phyloP scores from a whole-genome alignment of 1,140 invertebrate species.

The Halotydeus destructor region DNA sequence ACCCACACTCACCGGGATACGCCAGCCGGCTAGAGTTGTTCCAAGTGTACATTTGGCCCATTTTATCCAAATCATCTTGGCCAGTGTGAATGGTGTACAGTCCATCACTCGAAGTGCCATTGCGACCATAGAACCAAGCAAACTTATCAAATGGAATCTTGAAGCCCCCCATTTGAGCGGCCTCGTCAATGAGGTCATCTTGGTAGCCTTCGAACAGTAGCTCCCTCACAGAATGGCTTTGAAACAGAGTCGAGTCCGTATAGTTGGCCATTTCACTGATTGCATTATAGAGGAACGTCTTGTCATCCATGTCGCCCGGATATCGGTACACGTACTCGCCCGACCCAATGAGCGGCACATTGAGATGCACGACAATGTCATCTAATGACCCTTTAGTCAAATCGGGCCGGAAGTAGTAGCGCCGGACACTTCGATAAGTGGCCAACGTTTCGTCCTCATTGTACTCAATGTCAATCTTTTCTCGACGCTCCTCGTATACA shows the following conservation, averaged over 20 bases:
- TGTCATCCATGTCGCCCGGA: no score
- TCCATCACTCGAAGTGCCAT: slow-evolving; percentile 19
- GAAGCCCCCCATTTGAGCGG: slow-evolving; percentile 7
- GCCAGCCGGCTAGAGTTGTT: slow-evolving; percentile 10
- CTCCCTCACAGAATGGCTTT: slow-evolving; percentile 15
- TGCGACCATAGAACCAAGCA: slow-evolving; percentile 18
- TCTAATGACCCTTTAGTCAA: slow-evolving; percentile 19
- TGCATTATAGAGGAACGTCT: no score
- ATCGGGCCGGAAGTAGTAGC: slow-evolving; percentile 19
- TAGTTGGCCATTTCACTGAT: slow-evolving; percentile 11
- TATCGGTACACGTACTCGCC: no score
- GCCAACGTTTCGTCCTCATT: slow-evolving; percentile 55
- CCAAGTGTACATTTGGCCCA: slow-evolving; percentile 25
- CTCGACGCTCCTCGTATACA: slow-evolving; percentile 22
- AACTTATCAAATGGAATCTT: slow-evolving; percentile 14
- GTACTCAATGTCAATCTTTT: slow-evolving; percentile 17
- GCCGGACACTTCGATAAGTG: slow-evolving; percentile 51
- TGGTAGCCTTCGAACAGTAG: slow-evolving; percentile 20
- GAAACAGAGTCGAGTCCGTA: no score
- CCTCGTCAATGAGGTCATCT: slow-evolving; percentile 16
- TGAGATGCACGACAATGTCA: slow-evolving; percentile 25
- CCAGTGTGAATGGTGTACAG: slow-evolving; percentile 23
- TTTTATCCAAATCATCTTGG: slow-evolving; percentile 14
- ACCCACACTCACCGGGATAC: slow-evolving; percentile 6
- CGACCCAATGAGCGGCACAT: no score